A percentile compares a stretch with the other conserved stretches of the same genome.
phyloP scores from a whole-genome alignment of 1,140 invertebrate genomes.

The Listronotus bonariensis region DNA sequence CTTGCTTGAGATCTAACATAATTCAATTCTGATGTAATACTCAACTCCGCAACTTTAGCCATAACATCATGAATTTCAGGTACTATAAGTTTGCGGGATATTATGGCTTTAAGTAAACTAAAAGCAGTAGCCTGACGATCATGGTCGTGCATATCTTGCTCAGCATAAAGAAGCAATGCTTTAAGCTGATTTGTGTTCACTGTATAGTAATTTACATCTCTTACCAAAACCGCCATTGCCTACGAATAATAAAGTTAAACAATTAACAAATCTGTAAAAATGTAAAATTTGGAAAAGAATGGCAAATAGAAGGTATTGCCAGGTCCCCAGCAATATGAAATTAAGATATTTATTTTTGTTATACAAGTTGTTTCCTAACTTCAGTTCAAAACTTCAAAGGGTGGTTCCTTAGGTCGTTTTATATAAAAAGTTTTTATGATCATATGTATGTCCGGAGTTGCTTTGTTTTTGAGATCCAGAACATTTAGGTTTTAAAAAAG shows the following conservation, averaged over 20 bases:
- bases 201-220: slow-evolving; percentile 73
- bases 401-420: no score
- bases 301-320: slow-evolving; percentile 38
- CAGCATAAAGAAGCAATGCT: slow-evolving; percentile 82
- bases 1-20: slow-evolving; percentile 70
- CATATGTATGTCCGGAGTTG: no score
- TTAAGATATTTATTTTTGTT: no score
- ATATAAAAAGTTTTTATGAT: no score
- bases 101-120: slow-evolving; percentile 80
- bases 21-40: slow-evolving; percentile 77
- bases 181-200: slow-evolving; percentile 78
- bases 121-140: slow-evolving; percentile 88
- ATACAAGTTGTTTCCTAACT: no score
- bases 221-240: slow-evolving; percentile 79
- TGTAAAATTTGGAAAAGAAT: no score
- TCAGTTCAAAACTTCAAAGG: no score
- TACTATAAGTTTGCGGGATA: slow-evolving; percentile 76
- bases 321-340: no score
- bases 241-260: slow-evolving; percentile 56
- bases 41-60: slow-evolving; percentile 78
- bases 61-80: slow-evolving; percentile 80
- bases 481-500: no score
- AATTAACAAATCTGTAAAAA: no score
- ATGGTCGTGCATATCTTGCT: slow-evolving; percentile 86
- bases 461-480: no score